Evolutionary conservation across 2,113 vertebrate species (phyloP), one percentile per base, ranked within the genome.

Genomic region (Corythornis vintsioides): DNA sequence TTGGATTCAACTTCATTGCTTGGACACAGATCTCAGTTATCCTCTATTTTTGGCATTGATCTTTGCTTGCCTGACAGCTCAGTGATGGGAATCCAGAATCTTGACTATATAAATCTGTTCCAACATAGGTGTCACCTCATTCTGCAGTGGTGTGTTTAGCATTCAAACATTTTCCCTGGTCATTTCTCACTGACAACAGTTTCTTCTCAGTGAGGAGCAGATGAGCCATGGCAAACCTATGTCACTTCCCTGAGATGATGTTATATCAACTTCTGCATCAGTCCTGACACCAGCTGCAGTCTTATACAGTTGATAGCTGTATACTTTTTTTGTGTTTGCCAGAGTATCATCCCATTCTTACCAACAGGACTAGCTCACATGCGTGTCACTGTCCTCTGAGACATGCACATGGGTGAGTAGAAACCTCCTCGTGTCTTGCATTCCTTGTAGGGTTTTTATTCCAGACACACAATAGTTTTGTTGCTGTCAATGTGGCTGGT

Each of bases 61-160:
- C 75, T 91, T 95, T 52, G 28, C 74, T 75, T 92, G 75, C 85
- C 72, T 95, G 87, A 79, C 82, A 95, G 78, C 78, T 86, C 86
- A 72, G 31, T 64, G 84, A 75, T 87, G 78, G 40, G 63, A 90
- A 94, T 86, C 65, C 81, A 87, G 74, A 53, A 87, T 93, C 73
- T 69, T 40, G 11, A 42, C 74, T 91, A 2, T 42, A 69, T 43
- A 89, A 92, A 78, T 93, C 66, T 92, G 61, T 92, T 91, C 73
- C 45, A 84, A 29, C 38, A 84, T 57, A 89, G 86, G 73, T 95
- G 78, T 83, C 77, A 89, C 42, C 81, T 90, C 87, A 72, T 91
- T 61, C 70, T 72, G 77, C 70, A 72, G 60, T 71, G 59, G 53
- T 12, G 13, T 31, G 50, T 50, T 89, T 57, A 65, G 43, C n/a